phyloP scores from a whole-genome alignment of 2,888 invertebrate species.

The Thymelicus acteon region DNA sequence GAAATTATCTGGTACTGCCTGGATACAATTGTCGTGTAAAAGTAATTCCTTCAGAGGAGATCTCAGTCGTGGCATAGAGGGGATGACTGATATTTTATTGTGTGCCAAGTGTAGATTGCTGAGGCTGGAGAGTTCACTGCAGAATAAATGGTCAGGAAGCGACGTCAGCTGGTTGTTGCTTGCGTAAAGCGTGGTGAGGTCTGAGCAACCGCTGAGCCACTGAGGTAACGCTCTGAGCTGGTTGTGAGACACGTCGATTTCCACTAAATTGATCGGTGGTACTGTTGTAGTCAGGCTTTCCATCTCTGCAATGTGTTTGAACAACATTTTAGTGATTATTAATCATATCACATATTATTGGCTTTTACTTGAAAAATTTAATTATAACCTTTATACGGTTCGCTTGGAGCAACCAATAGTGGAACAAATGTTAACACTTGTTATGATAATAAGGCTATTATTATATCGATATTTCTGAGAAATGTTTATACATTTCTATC shows the following conservation, averaged over 20 bases:
- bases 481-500: too few species aligned
- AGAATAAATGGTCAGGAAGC: constrained; percentile 90
- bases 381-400: too few species aligned
- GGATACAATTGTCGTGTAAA: constrained; percentile 91
- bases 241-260: constrained; percentile 92
- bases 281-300: constrained; percentile 89
- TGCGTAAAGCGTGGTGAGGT: constrained; percentile 89
- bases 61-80: constrained; percentile 87
- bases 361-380: too few species aligned
- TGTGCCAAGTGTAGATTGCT: constrained; percentile 91
- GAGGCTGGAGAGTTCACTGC: constrained; percentile 89
- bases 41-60: constrained; percentile 89
- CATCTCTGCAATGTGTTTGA: constrained; percentile 84
- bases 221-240: constrained; percentile 89
- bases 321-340: too few species aligned
- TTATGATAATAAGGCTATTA: too few species aligned
- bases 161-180: constrained; percentile 89
- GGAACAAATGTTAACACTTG: too few species aligned
- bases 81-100: constrained; percentile 90
- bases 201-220: constrained; percentile 90
- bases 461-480: too few species aligned
- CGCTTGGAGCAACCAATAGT: too few species aligned
- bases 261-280: constrained; percentile 88
- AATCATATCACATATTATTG: too few species aligned
- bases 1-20: constrained; percentile 90